These are phyloP conservation scores for Cirrhinus mrigala DNA, from an alignment of 2,797 vertebrate species.

Conservation along the genomic window DNA sequence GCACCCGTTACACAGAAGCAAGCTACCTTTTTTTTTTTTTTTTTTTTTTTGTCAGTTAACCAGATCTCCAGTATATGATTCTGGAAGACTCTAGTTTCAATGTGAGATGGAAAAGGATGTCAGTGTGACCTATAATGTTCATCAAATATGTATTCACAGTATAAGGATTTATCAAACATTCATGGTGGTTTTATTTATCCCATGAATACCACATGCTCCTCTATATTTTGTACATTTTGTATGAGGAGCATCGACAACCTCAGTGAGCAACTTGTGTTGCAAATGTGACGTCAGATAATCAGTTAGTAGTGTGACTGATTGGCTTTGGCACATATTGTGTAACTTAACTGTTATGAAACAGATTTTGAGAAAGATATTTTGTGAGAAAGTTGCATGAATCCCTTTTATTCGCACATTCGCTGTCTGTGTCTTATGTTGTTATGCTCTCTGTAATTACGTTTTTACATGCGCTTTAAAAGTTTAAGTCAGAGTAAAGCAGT, in stretches of 20 bases:
- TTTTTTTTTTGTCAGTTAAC: not conserved
- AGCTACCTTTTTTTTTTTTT: not conserved
- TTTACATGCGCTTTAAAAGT: not conserved
- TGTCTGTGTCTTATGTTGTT: not conserved
- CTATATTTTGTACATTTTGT: slow-evolving; percentile 29
- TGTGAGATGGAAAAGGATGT: slow-evolving; percentile 3
- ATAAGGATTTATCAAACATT: slow-evolving; percentile 15
- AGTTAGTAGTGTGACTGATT: not conserved
- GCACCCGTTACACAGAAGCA: too few species aligned
- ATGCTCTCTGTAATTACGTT: not conserved
- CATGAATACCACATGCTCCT: not conserved
- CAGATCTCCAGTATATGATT: not conserved
- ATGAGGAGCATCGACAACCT: not conserved
- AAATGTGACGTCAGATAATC: slow-evolving; percentile 11
- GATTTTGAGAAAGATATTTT: not conserved
- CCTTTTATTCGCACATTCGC: not conserved
- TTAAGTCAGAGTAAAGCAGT: not conserved
- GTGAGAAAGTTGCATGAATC: not conserved
- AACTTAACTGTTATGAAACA: slow-evolving; percentile 20
- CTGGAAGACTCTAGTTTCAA: not conserved
- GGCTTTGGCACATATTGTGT: slow-evolving; percentile 7
- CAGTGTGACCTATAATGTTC: slow-evolving; percentile 36
- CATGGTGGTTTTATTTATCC: not conserved
- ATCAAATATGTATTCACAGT: slow-evolving; percentile 35
- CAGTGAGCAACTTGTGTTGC: not conserved